phyloP scores from a whole-genome alignment of 2,888 invertebrate species.

The Synergus umbraculus region DNA sequence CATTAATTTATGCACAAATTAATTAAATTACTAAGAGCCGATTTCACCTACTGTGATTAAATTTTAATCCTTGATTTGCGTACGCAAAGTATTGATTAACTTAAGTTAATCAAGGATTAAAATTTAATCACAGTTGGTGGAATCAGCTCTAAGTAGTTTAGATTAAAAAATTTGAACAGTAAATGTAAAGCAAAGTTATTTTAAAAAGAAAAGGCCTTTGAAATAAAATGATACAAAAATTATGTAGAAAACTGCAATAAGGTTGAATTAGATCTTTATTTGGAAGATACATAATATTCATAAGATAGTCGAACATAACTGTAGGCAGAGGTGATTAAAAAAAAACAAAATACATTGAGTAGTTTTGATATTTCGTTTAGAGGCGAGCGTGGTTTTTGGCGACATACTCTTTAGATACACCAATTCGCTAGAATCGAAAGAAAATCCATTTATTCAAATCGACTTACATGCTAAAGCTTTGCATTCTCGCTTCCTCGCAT shows the following conservation, averaged over 20 bases:
- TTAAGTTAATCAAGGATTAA: no score
- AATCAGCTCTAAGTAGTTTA: no score
- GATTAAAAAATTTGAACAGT: no score
- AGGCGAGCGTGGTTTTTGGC: slow-evolving; percentile 45
- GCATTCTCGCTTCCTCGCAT: slow-evolving; percentile 37
- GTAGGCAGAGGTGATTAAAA: slow-evolving; percentile 38
- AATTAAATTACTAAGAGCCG: no score
- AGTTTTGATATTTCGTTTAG: slow-evolving; percentile 33
- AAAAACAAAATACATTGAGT: slow-evolving; percentile 39
- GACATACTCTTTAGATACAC: slow-evolving; percentile 42
- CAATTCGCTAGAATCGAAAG: slow-evolving; percentile 41
- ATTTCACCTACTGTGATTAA: no score
- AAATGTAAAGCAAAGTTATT: neutral
- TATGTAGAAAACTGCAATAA: neutral
- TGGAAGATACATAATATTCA: slow-evolving; percentile 40
- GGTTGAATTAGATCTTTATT: slow-evolving; percentile 37
- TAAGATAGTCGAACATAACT: slow-evolving; percentile 38
- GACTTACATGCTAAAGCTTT: slow-evolving; percentile 42
- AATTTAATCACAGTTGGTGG: no score
- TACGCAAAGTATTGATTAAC: no score
- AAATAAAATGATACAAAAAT: slow-evolving; percentile 1
- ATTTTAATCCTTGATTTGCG: no score
- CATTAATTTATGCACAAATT: no score
- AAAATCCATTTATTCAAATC: slow-evolving; percentile 33
- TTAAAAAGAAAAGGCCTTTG: neutral